phyloP scores from a whole-genome alignment of 2,797 vertebrate species.

The Corythornis leucogaster region DNA sequence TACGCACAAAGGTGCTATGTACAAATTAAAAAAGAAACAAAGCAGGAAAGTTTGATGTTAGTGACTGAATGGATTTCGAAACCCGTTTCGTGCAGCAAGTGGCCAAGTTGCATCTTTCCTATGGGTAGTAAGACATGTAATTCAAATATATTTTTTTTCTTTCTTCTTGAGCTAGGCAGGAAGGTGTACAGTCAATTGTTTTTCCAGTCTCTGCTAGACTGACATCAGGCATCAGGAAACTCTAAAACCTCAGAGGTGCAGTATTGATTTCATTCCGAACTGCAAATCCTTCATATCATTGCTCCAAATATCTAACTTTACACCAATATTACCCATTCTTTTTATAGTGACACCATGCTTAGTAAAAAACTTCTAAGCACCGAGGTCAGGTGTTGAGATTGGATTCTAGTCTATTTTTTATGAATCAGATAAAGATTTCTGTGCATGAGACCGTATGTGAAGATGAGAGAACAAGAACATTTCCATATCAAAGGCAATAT shows the following conservation, averaged over 20 bases:
- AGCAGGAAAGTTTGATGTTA: background rate
- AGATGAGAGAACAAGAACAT: conserved; percentile 91
- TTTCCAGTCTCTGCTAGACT: conserved; percentile 62
- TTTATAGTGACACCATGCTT: conserved; percentile 86
- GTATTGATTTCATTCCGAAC: conserved; percentile 81
- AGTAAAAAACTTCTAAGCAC: conserved; percentile 88
- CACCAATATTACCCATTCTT: conserved; percentile 86
- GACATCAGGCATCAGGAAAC: conserved; percentile 66
- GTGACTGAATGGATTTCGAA: conserved; percentile 32
- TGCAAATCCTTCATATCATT: conserved; percentile 78
- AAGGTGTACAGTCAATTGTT: conserved; percentile 54
- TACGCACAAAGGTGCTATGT: background rate
- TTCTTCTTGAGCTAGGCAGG: conserved; percentile 42
- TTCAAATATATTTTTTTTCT: conserved; percentile 52
- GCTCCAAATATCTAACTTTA: conserved; percentile 83
- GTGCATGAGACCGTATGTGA: conserved; percentile 89
- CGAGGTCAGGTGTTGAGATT: conserved; percentile 91
- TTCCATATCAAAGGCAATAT: conserved; percentile 98
- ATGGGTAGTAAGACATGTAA: conserved; percentile 3
- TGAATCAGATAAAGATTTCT: conserved; percentile 96
- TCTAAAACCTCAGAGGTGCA: conserved; percentile 72
- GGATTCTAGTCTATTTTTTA: conserved; percentile 95
- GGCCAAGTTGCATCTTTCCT: conserved; percentile 21
- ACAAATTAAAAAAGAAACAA: background rate
- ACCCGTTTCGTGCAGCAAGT: background rate